phyloP scores from a whole-genome alignment of 2,797 vertebrate genomes.

The Eupleurogrammus muticus region DNA sequence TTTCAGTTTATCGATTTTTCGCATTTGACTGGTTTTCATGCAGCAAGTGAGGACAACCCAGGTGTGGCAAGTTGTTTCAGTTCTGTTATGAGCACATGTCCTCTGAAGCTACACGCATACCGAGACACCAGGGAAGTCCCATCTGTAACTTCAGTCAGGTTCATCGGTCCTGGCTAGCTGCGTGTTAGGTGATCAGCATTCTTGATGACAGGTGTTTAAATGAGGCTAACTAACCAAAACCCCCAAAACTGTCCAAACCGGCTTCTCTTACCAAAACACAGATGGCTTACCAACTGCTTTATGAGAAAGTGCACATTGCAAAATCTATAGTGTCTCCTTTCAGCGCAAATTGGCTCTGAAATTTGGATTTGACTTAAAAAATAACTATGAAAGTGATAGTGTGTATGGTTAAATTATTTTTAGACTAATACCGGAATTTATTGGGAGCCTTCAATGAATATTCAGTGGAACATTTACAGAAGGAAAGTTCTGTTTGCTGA shows the following conservation, averaged over 20 bases:
- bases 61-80: constrained; percentile 69
- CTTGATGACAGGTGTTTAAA: constrained; percentile 1
- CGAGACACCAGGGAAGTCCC: constrained; percentile 38
- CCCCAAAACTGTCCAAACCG: neutral
- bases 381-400: neutral
- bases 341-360: neutral
- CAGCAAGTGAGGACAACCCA: constrained; percentile 53
- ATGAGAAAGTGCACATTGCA: neutral
- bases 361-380: neutral
- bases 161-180: constrained; percentile 15
- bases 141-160: constrained; percentile 1
- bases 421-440: neutral
- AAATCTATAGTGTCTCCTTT: neutral
- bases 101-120: constrained; percentile 8
- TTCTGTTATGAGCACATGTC: constrained; percentile 63
- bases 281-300: constrained; percentile 5
- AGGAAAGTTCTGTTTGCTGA: neutral
- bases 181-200: constrained; percentile 11
- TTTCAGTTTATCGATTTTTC: constrained; percentile 20
- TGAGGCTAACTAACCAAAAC: neutral
- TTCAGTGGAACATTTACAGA: neutral
- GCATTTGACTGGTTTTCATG: constrained; percentile 33
- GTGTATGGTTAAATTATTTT: neutral
- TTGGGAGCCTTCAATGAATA: neutral
- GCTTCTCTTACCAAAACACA: neutral